Percentiles rank a stretch among this genome's conserved stretches.
phyloP scores from a whole-genome alignment of 1,140 invertebrate genomes.

The Drosophila azteca region DNA sequence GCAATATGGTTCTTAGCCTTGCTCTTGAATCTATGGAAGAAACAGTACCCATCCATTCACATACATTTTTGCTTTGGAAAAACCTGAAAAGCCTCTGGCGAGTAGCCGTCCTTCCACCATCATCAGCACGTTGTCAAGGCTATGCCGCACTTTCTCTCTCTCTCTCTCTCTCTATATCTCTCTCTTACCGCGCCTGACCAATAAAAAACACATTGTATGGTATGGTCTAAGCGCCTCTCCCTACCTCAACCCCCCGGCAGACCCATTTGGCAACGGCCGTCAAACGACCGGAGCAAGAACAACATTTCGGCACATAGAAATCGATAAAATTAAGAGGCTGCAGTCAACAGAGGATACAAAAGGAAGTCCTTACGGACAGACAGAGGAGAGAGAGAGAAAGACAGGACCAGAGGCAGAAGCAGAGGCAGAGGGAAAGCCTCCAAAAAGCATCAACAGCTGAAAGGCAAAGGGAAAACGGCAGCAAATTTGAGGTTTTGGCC shows the following conservation, averaged over 20 bases:
- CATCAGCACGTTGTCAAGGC: no score
- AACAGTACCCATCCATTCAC: no score
- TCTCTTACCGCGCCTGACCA: constrained; percentile 52
- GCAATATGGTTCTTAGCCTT: no score
- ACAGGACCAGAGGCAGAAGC: not conserved
- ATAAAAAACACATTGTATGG: constrained; percentile 74
- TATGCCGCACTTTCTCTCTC: constrained; percentile 4
- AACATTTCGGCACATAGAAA: constrained; percentile 50
- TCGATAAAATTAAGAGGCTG: constrained; percentile 71
- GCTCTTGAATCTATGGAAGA: no score
- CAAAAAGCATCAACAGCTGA: constrained; percentile 20
- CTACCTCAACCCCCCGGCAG: constrained; percentile 12
- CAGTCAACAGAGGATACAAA: constrained; percentile 30
- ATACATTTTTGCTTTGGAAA: no score
- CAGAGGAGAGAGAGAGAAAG: constrained; percentile 20
- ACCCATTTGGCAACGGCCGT: constrained; percentile 47
- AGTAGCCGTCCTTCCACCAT: no score
- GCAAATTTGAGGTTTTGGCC: constrained; percentile 10
- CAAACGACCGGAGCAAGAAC: constrained; percentile 37
- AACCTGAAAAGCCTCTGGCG: no score
- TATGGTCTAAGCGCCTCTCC: constrained; percentile 46
- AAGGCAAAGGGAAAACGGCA: constrained; percentile 19
- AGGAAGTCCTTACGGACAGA: constrained; percentile 7
- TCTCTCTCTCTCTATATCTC: constrained; percentile 8
- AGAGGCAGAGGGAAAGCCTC: not conserved